Base-by-base conservation (phyloP, 2,888 invertebrate species). In the Cinara cedri region DNA sequence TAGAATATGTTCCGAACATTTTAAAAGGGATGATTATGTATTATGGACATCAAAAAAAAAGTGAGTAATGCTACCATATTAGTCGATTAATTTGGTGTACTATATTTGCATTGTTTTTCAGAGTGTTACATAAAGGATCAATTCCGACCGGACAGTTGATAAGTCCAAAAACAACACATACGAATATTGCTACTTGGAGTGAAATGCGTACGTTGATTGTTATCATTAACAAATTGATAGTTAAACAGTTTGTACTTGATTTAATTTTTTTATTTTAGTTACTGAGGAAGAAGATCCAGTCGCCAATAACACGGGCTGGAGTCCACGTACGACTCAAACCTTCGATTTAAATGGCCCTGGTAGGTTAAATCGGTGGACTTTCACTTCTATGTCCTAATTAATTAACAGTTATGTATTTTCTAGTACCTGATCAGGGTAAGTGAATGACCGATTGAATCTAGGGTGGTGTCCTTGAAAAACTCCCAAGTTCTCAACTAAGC, bases 341-440 rank as follows among this genome's bases (percentile, higher is more conserved):
- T 78, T 78, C 70, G 78, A 78, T 62, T 19, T 78, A 70, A 26
- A 68, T 78, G 78, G 68, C 49, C 26, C 66, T 49, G 78, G 78
- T 78, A 51, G 16, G 68, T 54, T 54, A n/a, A 16, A 70, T 11
- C 11, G 49, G 51, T 2, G 4, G n/a, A 70, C 21, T 9, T 60
- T 34, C 10, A 60, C 63, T 34, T 21, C 8, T 49, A 62, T 70
- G 60, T 78, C 60, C 60, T 68, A 68, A 78, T 68, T 68, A 68
- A 78, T 78, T 62, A 78, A 78, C 24, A 70, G 68, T 60, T 78
- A 49, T 70, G 57, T 78, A 70, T 70, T 78, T 78, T 78, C n/a
- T 78, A 78, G 78, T 78, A 62, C 70, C 78, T 70, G 78, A 78
- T 11, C 78, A 78, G 78, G 70, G 78, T 70, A 78, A 78, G 24